Evolutionary conservation across 2,797 vertebrate species (phyloP).

Genomic region (Peromyscus nudipes): DNA sequence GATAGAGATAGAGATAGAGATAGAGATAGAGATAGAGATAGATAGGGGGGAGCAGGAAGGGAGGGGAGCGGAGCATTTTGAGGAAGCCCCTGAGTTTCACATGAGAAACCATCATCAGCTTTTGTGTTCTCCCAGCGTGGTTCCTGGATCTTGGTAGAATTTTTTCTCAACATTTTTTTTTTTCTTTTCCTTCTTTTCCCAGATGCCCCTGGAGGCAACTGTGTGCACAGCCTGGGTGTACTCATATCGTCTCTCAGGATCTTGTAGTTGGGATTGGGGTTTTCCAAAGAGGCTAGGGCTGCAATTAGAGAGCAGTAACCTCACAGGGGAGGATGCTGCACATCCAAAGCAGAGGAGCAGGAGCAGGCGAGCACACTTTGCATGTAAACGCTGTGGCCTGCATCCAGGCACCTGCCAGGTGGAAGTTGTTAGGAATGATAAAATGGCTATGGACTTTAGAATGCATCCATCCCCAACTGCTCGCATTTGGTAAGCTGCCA

Average conservation of each 20-base stretch:
- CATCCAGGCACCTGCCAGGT: constrained; percentile 76
- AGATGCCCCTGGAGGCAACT: constrained; percentile 22
- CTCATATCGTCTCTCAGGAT: not conserved
- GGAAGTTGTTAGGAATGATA: constrained; percentile 67
- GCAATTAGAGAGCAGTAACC: not conserved
- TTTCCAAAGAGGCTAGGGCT: constrained; percentile 10
- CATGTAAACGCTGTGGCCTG: constrained; percentile 18
- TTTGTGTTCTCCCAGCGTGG: not conserved
- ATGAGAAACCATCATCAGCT: constrained; percentile 10
- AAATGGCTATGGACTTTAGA: constrained; percentile 54
- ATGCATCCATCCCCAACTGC: constrained; percentile 52
- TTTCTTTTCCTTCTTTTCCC: constrained; percentile 1
- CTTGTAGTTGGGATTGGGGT: not conserved
- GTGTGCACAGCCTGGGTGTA: not conserved
- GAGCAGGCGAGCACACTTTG: not conserved
- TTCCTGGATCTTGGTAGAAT: not conserved
- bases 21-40: no score
- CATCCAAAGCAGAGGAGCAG: not conserved
- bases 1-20: not conserved
- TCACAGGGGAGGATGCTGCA: not conserved
- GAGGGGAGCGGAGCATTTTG: not conserved
- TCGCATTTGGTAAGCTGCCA: constrained; percentile 69
- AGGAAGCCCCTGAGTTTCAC: constrained; percentile 26
- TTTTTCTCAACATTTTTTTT: not conserved
- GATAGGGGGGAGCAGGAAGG: rapidly evolving